Conservation (phyloP, 2,113 vertebrate genomes). For the Ranitomeya variabilis region DNA sequence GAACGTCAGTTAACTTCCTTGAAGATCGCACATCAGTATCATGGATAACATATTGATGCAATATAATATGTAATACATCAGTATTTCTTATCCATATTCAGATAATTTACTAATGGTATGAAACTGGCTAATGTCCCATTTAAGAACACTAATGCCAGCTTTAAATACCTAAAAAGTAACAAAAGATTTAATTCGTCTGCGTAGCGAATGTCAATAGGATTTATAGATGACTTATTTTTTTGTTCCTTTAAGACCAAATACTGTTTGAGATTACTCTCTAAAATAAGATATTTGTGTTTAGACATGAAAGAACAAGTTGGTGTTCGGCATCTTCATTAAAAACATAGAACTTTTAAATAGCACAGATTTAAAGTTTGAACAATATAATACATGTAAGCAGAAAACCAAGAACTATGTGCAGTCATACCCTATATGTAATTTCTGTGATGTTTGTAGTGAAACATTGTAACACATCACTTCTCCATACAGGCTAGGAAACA, state of each 20-base stretch:
- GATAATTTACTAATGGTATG: too few species aligned
- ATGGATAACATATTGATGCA: not conserved
- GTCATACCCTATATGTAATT: not conserved
- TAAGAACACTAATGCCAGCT: too few species aligned
- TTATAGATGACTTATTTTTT: too few species aligned
- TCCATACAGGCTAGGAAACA: too few species aligned
- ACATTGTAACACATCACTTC: too few species aligned
- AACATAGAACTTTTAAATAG: not conserved
- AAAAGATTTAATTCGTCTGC: too few species aligned
- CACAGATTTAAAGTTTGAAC: not conserved
- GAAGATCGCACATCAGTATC: not conserved
- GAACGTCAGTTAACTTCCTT: not conserved
- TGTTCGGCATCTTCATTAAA: not conserved
- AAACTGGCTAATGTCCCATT: too few species aligned
- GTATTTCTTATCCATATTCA: too few species aligned
- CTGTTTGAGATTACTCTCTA: not conserved
- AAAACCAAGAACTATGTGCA: not conserved
- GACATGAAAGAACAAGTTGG: not conserved
- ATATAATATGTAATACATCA: not conserved
- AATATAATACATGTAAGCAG: not conserved
- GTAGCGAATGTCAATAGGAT: not conserved
- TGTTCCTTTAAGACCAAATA: not conserved
- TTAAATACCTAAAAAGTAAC: too few species aligned
- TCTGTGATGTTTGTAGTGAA: not conserved
- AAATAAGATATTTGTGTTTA: not conserved